phyloP scores from a whole-genome alignment of 2,888 invertebrate species.

The Stenchaetothrips biformis region DNA sequence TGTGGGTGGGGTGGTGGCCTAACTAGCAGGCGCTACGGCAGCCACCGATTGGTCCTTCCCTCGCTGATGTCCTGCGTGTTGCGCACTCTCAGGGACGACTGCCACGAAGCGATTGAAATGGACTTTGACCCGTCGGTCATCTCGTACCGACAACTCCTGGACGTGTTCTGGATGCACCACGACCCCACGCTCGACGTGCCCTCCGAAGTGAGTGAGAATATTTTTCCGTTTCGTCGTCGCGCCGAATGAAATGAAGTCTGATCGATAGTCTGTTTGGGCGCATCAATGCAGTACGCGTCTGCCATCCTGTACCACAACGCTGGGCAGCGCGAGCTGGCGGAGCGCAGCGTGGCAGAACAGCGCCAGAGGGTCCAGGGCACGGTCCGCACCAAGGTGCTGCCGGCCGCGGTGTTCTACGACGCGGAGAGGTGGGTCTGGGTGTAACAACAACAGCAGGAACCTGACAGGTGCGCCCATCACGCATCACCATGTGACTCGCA shows the following conservation, averaged over 20 bases:
- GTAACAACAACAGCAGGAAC: no score
- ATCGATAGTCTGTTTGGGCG: slow-evolving; percentile 41
- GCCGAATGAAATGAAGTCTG: no score
- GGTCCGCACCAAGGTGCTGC: slow-evolving; percentile 71
- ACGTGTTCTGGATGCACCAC: slow-evolving; percentile 89
- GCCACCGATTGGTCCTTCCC: no score
- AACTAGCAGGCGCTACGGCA: no score
- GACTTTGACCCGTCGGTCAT: slow-evolving; percentile 79
- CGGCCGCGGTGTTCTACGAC: slow-evolving; percentile 78
- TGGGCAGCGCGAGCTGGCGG: slow-evolving; percentile 72
- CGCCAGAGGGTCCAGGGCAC: slow-evolving; percentile 51
- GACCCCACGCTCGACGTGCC: slow-evolving; percentile 62
- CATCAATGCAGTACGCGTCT: slow-evolving; percentile 89
- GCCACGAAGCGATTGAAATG: slow-evolving; percentile 92
- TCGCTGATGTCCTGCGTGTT: not conserved
- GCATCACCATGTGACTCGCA: no score
- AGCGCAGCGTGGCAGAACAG: slow-evolving; percentile 54
- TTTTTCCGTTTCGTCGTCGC: no score
- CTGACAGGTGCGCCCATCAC: slow-evolving; percentile 7
- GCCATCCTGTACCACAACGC: slow-evolving; percentile 84
- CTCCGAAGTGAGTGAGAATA: not conserved
- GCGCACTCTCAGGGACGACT: slow-evolving; percentile 69
- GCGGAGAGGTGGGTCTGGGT: slow-evolving; percentile 81
- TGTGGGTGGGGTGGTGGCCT: no score
- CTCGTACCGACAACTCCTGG: slow-evolving; percentile 67